Percentiles rank a stretch among this genome's conserved stretches.
phyloP scores from a whole-genome alignment of 2,113 vertebrate genomes.

The Salvelinus sp. region DNA sequence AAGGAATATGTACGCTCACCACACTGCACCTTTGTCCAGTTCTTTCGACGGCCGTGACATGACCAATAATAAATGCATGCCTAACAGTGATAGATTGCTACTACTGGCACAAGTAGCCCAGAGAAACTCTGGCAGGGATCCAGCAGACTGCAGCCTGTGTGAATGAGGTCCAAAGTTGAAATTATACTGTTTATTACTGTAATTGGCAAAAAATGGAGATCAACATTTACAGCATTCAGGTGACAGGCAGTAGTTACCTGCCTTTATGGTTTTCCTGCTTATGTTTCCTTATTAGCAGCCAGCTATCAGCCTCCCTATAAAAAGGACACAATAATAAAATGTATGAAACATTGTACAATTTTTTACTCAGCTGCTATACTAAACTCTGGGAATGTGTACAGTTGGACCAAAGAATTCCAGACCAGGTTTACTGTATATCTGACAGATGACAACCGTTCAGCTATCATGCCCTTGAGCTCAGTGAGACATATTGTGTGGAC shows the following conservation, averaged over 20 bases:
- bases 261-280: conserved; percentile 60
- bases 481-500: too few species aligned
- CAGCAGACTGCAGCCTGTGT: conserved; percentile 41
- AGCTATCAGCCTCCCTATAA: conserved; percentile 48
- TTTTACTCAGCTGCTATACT: conserved; percentile 42
- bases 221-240: conserved; percentile 34
- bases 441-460: too few species aligned
- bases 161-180: conserved; percentile 75
- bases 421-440: too few species aligned
- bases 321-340: conserved; percentile 33
- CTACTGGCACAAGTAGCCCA: conserved; percentile 32
- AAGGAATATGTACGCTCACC: too few species aligned
- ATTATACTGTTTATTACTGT: conserved; percentile 63
- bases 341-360: conserved; percentile 54
- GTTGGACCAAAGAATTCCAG: too few species aligned
- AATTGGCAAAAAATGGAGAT: conserved; percentile 59
- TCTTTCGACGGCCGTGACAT: too few species aligned
- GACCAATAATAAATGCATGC: conserved; percentile 18
- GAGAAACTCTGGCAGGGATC: conserved; percentile 39
- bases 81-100: background rate
- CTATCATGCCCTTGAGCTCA: too few species aligned
- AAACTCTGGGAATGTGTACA: too few species aligned
- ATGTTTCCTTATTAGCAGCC: conserved; percentile 54
- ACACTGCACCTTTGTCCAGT: too few species aligned
- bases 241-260: conserved; percentile 32